Conservation (phyloP, 2,888 invertebrate genomes). For the Campoplex capitator region DNA sequence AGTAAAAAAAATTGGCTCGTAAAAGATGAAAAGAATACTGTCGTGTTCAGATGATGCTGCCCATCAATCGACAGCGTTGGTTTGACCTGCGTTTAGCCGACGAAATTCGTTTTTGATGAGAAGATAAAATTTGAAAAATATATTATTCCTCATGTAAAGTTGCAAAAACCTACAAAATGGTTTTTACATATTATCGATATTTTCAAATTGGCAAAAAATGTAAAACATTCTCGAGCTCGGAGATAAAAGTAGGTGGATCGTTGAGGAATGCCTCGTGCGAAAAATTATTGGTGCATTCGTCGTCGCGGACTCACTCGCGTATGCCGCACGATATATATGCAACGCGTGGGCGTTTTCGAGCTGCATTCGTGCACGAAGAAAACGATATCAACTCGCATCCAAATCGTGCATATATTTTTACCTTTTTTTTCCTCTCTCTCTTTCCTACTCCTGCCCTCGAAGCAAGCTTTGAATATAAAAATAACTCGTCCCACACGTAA, state of each 20-base stretch:
- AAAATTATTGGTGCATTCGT: not conserved
- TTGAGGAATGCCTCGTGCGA: not conserved
- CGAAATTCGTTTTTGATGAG: no score
- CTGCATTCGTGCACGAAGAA: constrained; percentile 51
- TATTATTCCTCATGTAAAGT: not conserved
- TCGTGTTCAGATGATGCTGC: no score
- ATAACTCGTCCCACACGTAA: constrained; percentile 41
- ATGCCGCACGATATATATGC: constrained; percentile 16
- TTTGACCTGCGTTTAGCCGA: no score
- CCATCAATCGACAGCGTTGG: no score
- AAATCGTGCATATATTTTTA: constrained; percentile 50
- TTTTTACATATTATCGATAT: not conserved
- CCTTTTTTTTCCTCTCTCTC: not conserved
- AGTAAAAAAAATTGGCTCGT: no score
- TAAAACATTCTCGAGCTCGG: not conserved
- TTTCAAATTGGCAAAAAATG: not conserved
- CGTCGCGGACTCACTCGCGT: constrained; percentile 26
- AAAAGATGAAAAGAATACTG: no score
- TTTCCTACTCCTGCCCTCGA: constrained; percentile 5
- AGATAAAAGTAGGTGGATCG: not conserved
- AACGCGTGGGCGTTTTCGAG: constrained; percentile 47
- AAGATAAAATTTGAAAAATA: no score
- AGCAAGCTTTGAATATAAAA: constrained; percentile 59
- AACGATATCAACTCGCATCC: constrained; percentile 53
- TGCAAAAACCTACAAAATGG: not conserved